phyloP scores from a whole-genome alignment of 2,888 invertebrate genomes.

The Rhaphigaster nebulosa region DNA sequence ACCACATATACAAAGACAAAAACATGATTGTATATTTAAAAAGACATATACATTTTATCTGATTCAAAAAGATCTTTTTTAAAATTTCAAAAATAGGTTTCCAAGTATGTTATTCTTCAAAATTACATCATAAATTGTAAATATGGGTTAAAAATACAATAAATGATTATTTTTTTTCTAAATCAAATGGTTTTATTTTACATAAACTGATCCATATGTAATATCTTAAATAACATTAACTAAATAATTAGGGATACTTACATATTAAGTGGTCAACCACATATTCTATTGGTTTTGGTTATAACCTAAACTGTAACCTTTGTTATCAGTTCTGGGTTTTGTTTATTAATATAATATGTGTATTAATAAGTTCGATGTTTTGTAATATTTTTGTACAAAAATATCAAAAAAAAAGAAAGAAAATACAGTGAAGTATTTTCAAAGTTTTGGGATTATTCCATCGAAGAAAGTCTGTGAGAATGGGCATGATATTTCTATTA shows the following conservation, averaged over 20 bases:
- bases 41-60: neutral
- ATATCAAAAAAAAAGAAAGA: too few species aligned
- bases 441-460: too few species aligned
- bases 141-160: neutral
- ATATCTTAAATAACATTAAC: neutral
- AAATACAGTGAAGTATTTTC: too few species aligned
- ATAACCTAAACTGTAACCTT: too few species aligned
- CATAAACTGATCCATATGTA: neutral
- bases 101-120: neutral
- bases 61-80: neutral
- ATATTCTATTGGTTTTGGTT: too few species aligned
- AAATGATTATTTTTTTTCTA: neutral
- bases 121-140: neutral
- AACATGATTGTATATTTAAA: slow-evolving; percentile 36
- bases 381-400: too few species aligned
- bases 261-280: too few species aligned
- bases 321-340: too few species aligned
- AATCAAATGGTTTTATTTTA: neutral
- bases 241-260: neutral
- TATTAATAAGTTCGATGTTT: too few species aligned
- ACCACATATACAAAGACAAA: slow-evolving; percentile 20
- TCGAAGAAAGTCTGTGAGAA: too few species aligned
- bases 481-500: too few species aligned
- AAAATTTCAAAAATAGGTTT: neutral
- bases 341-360: too few species aligned